Conservation (phyloP, 2,113 vertebrate genomes). For the Amphiprion percula region DNA sequence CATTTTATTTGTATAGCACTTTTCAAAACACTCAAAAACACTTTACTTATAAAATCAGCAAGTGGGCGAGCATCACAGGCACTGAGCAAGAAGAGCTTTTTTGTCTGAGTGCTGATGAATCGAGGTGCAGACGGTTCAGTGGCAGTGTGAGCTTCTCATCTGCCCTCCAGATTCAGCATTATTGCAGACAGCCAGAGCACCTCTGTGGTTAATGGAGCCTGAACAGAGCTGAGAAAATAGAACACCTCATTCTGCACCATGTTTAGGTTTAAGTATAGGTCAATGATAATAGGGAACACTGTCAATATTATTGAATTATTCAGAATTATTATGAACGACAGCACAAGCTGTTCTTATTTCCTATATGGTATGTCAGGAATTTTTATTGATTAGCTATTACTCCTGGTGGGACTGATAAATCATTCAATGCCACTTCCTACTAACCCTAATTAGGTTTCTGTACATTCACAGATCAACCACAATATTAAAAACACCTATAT, state of each 20-base stretch:
- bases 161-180: conserved; percentile 52
- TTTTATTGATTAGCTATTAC: conserved; percentile 46
- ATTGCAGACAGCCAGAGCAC: conserved; percentile 42
- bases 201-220: conserved; percentile 69
- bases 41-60: no score
- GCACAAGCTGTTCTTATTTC: conserved; percentile 27
- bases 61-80: background rate
- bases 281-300: conserved; percentile 55
- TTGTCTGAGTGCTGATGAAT: conserved; percentile 36
- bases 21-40: no score
- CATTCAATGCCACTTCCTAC: conserved; percentile 20
- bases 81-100: background rate
- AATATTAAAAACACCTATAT: no score
- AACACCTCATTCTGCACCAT: conserved; percentile 50
- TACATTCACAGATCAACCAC: background rate
- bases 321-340: conserved; percentile 38
- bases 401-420: conserved; percentile 18
- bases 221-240: conserved; percentile 56
- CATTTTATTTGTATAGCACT: no score
- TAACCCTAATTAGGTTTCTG: conserved; percentile 17
- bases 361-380: conserved; percentile 16
- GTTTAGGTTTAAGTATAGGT: conserved; percentile 73
- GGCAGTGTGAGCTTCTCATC: background rate
- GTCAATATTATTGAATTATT: conserved; percentile 60
- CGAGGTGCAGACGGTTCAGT: conserved; percentile 23